Evolutionary conservation across 1,140 invertebrate genomes (phyloP), one percentile per base, ranked within the genome.

Genomic region (Macrotrachela quadricornifera): DNA sequence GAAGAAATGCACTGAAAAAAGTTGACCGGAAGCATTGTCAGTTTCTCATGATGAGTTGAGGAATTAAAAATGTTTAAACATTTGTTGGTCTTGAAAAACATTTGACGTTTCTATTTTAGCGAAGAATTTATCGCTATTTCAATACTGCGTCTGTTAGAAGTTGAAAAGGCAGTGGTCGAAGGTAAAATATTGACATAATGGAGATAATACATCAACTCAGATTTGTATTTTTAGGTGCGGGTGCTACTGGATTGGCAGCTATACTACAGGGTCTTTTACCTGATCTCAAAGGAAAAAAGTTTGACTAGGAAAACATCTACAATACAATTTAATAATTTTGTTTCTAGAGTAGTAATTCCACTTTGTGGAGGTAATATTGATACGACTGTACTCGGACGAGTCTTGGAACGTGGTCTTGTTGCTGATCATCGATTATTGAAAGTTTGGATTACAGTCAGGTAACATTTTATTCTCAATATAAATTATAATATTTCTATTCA

Each of bases 341-440:
- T 2, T 8, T 30, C 2, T 30, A 30, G 21, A 30, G 81, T 91
- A 11, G 84, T 85, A 1, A 71, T 83, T 37, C 74, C 82, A 38
- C 63, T 90, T 0, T 83, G 81, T 63, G 87, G 87, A 1, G 86
- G 87, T 21, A 92, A 92, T 70, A 91, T 92, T 50, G 85, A 91
- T 62, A 85, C 84, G 6, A 87, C 84, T 0, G 79, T 87, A 0
- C 73, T 92, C 43, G 84, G 85, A 0, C 71, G 86, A 30, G 84
- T 83, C 47, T 70, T 92, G 51, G 87, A 92, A 61, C 73, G 86
- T 47, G 86, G 85, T 17, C 70, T 92, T 60, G 84, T 84, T 3
- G 82, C 80, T 1, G 85, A 90, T 64, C 83, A 84, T 1, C 73
- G 87, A 10, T 69, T 91, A 21, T 71, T 86, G 14, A 82, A 85